Percentiles rank a stretch among this genome's conserved stretches.
Conservation (phyloP, 2,797 vertebrate species). For the Karalla daura region DNA sequence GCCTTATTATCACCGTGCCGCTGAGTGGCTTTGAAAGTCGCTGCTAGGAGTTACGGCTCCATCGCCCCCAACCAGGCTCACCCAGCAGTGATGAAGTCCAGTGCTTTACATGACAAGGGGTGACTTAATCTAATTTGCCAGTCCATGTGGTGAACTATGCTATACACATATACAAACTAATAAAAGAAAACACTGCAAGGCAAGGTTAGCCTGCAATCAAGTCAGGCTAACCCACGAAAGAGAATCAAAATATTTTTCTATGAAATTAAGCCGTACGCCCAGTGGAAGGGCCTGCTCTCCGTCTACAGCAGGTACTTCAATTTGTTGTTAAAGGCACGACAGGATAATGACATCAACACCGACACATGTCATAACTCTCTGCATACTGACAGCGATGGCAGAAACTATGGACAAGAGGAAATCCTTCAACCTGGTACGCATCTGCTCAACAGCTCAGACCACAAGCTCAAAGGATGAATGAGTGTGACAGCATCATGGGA, state of each 20-base stretch:
- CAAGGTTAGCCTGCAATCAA: constrained; percentile 7
- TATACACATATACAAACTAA: constrained; percentile 4
- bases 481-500: constrained; percentile 36
- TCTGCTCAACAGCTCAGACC: constrained; percentile 64
- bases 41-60: constrained; percentile 17
- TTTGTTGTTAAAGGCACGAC: constrained; percentile 48
- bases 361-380: constrained; percentile 52
- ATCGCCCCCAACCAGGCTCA: constrained; percentile 3
- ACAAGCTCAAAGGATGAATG: constrained; percentile 28
- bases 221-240: constrained; percentile 4
- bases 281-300: constrained; percentile 24
- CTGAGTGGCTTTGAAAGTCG: constrained; percentile 25
- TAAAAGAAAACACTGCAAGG: constrained; percentile 16
- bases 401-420: constrained; percentile 64
- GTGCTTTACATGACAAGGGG: constrained; percentile 3
- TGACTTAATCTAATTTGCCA: constrained; percentile 18
- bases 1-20: constrained; percentile 21
- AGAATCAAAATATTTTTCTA: constrained; percentile 45
- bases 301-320: constrained; percentile 58
- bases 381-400: constrained; percentile 52
- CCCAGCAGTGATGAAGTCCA: constrained; percentile 11
- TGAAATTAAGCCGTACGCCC: constrained; percentile 46
- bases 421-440: constrained; percentile 59
- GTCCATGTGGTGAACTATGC: constrained; percentile 32
- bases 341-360: constrained; percentile 57